Evolutionary conservation across 1,140 invertebrate species (phyloP), one percentile per base, ranked within the genome.

Genomic region (Thaumetopoea pityocampa): DNA sequence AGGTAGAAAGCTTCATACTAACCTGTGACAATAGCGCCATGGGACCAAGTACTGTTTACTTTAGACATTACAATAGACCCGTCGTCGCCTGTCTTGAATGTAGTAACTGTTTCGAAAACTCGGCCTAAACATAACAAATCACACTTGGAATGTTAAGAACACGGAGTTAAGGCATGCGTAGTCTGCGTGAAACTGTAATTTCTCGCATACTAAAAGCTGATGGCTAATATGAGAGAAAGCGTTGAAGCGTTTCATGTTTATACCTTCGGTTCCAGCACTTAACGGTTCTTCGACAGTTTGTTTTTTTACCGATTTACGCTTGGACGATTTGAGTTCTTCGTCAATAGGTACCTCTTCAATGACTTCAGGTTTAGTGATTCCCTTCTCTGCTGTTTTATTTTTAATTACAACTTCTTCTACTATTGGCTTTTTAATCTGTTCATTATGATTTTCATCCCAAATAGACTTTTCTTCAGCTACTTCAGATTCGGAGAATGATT

Each of bases 41-140:
- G 88, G 40, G 88, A 87, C 27, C 81, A 85, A 36, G 84, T 87
- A 40, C 88, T 90, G 76, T 87, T 88, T 54, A 88, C 85, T 53
- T 89, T 89, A 65, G 89, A 89, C 30, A 89, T 87, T 46, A 90
- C 87, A 50, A 88, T 90, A 48, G 88, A 88, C 54, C 87, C 89
- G 33, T 86, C 83, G 26, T 83, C 81, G 44, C 84, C 86, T 51
- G 86, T 85, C 83, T 86, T 89, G 87, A 79, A 89, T 58, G 81
- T 87, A 76, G 85, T 86, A 66, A 86, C 78, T 69, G 88, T 87
- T 88, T 89, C 84, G 83, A 87, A 72, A 72, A 85, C 80, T 76
- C 78, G 76, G 51, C 76, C 80, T 84, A 84, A 71, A 84, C 76
- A 81, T 62, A 64, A 78, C 61, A 79, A 81, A 81, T 71, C 77